Base-by-base conservation (phyloP, 2,888 invertebrate species). In the Eupelmus urozonus region DNA sequence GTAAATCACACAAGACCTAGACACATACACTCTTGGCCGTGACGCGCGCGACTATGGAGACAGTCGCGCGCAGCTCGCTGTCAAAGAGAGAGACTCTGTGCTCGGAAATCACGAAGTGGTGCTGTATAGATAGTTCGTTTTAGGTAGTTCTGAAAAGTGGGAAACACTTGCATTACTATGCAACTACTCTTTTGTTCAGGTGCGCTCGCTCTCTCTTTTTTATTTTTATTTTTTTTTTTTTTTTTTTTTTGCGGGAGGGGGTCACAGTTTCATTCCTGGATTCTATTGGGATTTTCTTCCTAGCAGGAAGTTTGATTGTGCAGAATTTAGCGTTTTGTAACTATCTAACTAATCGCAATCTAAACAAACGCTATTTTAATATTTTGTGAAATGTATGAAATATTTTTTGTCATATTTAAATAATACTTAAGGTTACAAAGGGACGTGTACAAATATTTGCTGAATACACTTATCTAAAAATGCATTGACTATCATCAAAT, bases 1-100 rank as follows among this genome's bases (percentile, higher is more conserved):
- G 59, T 78, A 78, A 78, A 78, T 51, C 63, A 76, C 75, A 76
- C 73, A 72, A 57, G 53, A 53, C 73, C 72, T 45, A 62, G 60
- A 45, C 78, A 55, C 20, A n/a, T n/a, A 34, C 55, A 55, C 23
- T 13, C 57, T 23, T n/a, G n/a, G n/a, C n/a, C n/a, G n/a, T n/a
- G n/a, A 20, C 57, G 51, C 34, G 27, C 49, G n/a, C 13, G 5
- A 55, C 11, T 53, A 45, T 45, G 18, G 51, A n/a, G 51, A 5
- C 18, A 45, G 7, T 9, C 2, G 13, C 2, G 2, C 45, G 13
- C 45, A 45, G 16, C 2, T 4, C 9, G 45, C 13, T 16, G 45
- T 16, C 34, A 34, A 34, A 5, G 34, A 5, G 34, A 5, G 34
- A 34, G 9, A 34, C 9, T 34, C 9, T 45, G 45, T 45, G 45